Evolutionary conservation across 2,888 invertebrate species (phyloP), one percentile per base, ranked within the genome.

Genomic region (Xylocampa areola): DNA sequence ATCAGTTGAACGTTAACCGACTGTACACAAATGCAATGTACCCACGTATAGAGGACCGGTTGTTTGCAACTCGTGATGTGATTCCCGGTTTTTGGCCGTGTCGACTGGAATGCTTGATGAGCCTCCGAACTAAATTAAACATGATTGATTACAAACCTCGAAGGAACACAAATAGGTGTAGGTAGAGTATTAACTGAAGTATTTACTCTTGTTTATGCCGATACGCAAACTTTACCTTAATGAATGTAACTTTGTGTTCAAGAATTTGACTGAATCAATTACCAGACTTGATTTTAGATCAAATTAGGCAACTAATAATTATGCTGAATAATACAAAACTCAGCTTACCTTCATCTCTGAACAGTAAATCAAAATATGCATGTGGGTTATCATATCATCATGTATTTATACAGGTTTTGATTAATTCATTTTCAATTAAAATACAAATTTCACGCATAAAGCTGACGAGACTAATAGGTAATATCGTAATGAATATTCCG

Each of bases 21-120:
- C n/a, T n/a, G n/a, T n/a, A 53, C 52, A 47, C 43, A 36, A 25
- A 33, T 59, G 44, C 32, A 14, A 29, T 53, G 43, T 37, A 27
- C 32, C 40, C 41, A 50, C 37, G 43, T 25, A 40, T 41, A 43
- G 14, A 25, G 41, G 4, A 41, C 33, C 35, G 29, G 19, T 57
- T 79, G 76, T 80, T 80, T 79, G 65, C 53, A 49, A 63, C 51
- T 66, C 81, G 76, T 78, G 74, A 71, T 69, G 67, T 57, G 69
- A 61, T 72, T 76, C 57, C 66, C 54, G 45, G 73, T 74, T 78
- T 76, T 76, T 65, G 71, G 67, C 36, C 23, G 40, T 27, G 49
- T 33, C 41, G 63, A 53, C 43, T 53, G 58, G 70, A 82, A 82
- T 82, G 47, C 67, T 48, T 69, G 73, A 82, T 80, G 73, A 80